Evolutionary conservation across 1,140 invertebrate genomes (phyloP).

Genomic region (Scaptomyza montana): DNA sequence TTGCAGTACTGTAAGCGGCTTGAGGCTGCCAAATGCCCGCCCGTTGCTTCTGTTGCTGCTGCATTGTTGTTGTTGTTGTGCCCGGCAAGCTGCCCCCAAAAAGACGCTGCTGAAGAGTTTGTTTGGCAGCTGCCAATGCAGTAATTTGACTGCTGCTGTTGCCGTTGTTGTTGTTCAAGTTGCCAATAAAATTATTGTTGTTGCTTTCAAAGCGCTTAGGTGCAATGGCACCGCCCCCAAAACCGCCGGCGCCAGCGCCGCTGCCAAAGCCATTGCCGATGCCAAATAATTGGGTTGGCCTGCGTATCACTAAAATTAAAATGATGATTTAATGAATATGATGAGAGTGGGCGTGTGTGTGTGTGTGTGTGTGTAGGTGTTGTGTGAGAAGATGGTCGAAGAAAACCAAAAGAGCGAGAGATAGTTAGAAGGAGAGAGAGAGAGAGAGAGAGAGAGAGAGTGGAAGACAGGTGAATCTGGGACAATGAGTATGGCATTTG

Average conservation of each 20-base stretch:
- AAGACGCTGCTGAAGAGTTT: slow-evolving; percentile 72
- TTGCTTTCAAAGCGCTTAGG: slow-evolving; percentile 40
- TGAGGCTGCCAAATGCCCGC: slow-evolving; percentile 65
- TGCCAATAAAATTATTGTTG: slow-evolving; percentile 44
- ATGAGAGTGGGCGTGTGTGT: slow-evolving; percentile 50
- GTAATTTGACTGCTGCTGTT: slow-evolving; percentile 36
- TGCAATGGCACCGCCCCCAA: slow-evolving; percentile 45
- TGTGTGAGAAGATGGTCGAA: background rate
- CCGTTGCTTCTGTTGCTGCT: slow-evolving; percentile 1
- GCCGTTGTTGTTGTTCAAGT: slow-evolving; percentile 2
- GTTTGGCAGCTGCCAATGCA: slow-evolving; percentile 67
- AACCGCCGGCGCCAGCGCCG: slow-evolving; percentile 42
- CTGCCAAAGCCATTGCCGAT: slow-evolving; percentile 57
- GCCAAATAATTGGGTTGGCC: slow-evolving; percentile 76
- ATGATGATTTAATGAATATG: slow-evolving; percentile 83
- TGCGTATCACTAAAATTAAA: slow-evolving; percentile 84
- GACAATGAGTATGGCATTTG: slow-evolving; percentile 11
- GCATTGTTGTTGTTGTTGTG: background rate
- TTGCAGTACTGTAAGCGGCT: slow-evolving; percentile 58
- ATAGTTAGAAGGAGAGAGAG: slow-evolving; percentile 11
- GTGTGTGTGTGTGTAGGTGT: slow-evolving; percentile 12
- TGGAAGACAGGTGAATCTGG: slow-evolving; percentile 9
- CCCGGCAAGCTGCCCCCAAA: slow-evolving; percentile 47
- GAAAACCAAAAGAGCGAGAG: background rate
- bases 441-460: slow-evolving; percentile 9